Evolutionary conservation across 2,797 vertebrate genomes (phyloP), one percentile per base, ranked within the genome.

Genomic region (Epinephelus malabaricus): DNA sequence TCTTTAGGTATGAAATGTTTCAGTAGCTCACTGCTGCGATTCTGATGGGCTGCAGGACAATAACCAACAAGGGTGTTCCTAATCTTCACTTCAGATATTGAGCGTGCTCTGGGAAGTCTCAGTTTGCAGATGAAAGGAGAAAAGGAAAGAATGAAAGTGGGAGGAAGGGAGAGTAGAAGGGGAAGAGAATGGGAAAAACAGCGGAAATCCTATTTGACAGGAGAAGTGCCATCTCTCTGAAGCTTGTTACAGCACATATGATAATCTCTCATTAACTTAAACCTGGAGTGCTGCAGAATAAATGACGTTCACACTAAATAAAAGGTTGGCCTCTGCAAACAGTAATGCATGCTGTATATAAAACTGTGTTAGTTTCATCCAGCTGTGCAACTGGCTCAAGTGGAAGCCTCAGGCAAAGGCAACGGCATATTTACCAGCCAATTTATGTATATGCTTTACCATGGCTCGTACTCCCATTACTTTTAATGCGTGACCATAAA

Each of bases 1-100:
- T 81, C 88, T 82, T 77, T 72, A 76, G 63, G 45, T 72, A 88
- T 90, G 73, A 76, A 84, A 87, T 66, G 75, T 77, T 83, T 89
- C 82, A 77, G 79, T 34, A 21, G 66, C 70, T 82, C 60, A 63
- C 19, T 46, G n/a, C 27, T 18, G 2, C 34, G 15, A 19, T 17
- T 61, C 62, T 82, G 82, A 84, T 61, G 61, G 13, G 38, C 71
- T 65, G 25, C n/a, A 47, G 61, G 72, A 90, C 88, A 89, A 90
- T 72, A 66, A 88, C 69, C 64, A 65, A 79, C 34, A 10, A 85
- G 85, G 66, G 74, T 78, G 69, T 81, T 82, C 76, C 84, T 86
- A 76, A 90, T 90, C 79, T 83, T 53, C 43, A 15, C 40, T 49
- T 73, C 63, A 69, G 72, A 86, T 81, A 83, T 70, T 10, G 60